Base-by-base conservation (phyloP, 2,888 invertebrate species). In the Drosophila merina region DNA sequence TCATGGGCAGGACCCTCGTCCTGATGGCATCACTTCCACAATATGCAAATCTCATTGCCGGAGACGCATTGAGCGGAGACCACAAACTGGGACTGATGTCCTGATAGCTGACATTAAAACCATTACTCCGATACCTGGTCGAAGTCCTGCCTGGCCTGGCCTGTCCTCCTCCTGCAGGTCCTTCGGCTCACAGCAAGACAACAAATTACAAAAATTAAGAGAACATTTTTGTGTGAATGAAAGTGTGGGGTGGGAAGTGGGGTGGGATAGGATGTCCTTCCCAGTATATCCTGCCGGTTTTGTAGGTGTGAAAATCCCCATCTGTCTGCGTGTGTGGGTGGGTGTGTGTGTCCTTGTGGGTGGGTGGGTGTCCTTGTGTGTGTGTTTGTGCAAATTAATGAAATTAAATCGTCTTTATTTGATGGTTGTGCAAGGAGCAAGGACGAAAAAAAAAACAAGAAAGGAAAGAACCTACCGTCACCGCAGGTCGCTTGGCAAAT, bases 121-220 rank as follows among this genome's bases (percentile, higher is more conserved):
- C 69, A 71, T 71, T 59, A 52, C 59, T 44, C 66, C 26, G 45
- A 31, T 62, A 42, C 44, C 50, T 4, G 10, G 38, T 38, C 36
- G 28, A 31, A 14, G 4, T 5, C 12, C 10, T 20, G 4, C 0
- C 4, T 20, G 5, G 3, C 44, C n/a, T n/a, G 10, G 10, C 10
- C 25, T 2, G 9, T 4, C 2, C 5, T n/a, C 5, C n/a, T n/a
- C 36, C 6, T n/a, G 36, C n/a, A 36, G 26, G 7, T 47, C n/a
- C 49, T 8, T n/a, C 12, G 20, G 48, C 33, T 30, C 55, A 38
- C 62, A 60, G 60, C 72, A 60, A 60, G 69, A 55, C 70, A 69
- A 74, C 86, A 79, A 80, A 82, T 80, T 80, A 82, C 79, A 67
- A 62, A 80, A 85, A 80, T 85, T 79, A 85, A 85, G 86, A 80